Evolutionary conservation across 2,888 invertebrate species (phyloP).

Genomic region (Tachystola acroxantha): DNA sequence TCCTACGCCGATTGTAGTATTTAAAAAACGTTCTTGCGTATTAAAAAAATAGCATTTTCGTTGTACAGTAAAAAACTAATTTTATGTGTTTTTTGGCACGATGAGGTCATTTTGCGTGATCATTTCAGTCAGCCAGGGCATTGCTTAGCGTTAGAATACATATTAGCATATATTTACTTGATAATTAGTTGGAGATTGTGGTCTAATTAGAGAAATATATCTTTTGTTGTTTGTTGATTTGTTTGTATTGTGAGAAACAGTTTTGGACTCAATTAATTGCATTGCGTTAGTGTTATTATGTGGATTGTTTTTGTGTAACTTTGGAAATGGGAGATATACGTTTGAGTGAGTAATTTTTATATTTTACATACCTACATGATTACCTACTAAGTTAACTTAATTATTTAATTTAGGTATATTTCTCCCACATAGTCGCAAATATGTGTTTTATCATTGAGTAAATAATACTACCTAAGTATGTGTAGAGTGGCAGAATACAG

Average conservation of each 20-base stretch:
- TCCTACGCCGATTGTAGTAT: neutral
- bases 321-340: conserved; percentile 27
- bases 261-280: no score
- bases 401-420: no score
- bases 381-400: no score
- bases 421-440: no score
- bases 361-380: no score
- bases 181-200: neutral
- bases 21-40: neutral
- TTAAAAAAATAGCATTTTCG: neutral
- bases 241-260: no score
- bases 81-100: no score
- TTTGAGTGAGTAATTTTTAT: conserved; percentile 28
- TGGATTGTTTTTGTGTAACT: neutral
- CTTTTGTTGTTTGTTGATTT: no score
- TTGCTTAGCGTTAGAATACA: neutral
- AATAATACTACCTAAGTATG: no score
- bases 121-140: neutral
- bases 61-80: neutral
- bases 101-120: neutral
- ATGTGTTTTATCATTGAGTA: no score
- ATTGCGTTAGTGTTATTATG: neutral
- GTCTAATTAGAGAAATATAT: neutral
- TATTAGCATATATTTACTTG: neutral
- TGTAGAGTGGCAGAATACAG: no score